Evolutionary conservation across 37 sponge, comb jelly and placozoan genomes (phyloP).

Genomic region (Ephydatia muelleri): DNA sequence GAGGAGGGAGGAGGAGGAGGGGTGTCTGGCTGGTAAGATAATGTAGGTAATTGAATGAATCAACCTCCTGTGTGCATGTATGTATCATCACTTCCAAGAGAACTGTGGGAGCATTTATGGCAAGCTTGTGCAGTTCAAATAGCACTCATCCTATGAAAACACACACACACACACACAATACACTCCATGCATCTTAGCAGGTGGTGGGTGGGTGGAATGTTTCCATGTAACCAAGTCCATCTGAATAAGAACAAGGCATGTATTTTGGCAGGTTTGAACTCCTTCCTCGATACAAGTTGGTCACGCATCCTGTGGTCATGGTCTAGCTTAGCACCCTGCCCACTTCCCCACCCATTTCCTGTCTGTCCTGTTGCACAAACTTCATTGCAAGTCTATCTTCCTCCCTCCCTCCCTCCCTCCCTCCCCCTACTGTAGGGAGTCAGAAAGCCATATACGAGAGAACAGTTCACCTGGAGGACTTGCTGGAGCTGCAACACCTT

Average conservation of each 20-base stretch:
- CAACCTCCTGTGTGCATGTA: too few species aligned
- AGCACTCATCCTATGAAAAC: neutral
- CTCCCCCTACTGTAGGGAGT: conserved; percentile 33
- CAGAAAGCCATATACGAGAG: conserved; percentile 76
- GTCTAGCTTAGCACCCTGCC: neutral
- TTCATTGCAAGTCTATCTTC: neutral
- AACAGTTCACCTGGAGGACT: conserved; percentile 73
- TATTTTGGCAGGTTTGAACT: neutral
- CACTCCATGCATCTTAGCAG: neutral
- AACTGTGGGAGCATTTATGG: neutral
- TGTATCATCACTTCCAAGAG: neutral
- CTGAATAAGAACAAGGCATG: neutral
- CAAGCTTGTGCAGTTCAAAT: neutral
- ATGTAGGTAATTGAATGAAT: neutral
- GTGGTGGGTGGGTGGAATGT: neutral
- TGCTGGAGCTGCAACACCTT: conserved; percentile 80
- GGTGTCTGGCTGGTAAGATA: neutral
- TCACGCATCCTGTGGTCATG: too few species aligned
- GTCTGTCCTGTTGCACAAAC: neutral
- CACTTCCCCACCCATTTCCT: neutral
- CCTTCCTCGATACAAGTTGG: neutral
- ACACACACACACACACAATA: conserved; percentile 17
- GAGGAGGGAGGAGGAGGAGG: neutral
- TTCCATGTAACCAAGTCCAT: neutral
- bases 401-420: neutral